Base-by-base conservation (phyloP, 2,888 invertebrate genomes). In the Limenitis camilla region DNA sequence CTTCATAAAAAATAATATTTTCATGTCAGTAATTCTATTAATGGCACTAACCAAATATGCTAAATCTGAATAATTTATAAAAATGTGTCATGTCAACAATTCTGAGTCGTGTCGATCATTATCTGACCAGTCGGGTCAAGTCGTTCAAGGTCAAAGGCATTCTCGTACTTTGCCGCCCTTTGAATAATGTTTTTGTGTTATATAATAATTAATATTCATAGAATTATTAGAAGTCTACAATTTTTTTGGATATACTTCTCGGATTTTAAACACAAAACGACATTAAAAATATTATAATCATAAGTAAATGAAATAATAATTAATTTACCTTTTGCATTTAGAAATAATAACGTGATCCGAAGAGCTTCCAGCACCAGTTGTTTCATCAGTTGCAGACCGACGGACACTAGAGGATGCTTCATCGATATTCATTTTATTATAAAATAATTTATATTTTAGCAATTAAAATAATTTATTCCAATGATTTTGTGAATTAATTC, bases 321-420 rank as follows among this genome's bases (percentile, higher is more conserved):
- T 4, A 11, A 8, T 5, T 27, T 19, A 80, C 80, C 81, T 79
- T 59, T 72, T 67, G 58, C 76, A 78, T 65, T 71, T 73, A 9
- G 78, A 70, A 53, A 82, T 73, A 2, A 82, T 65, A 56, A 79
- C 75, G 39, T 41, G 49, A 10, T 53, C 49, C 32, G 35, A 41
- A 31, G 40, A 19, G 31, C 33, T 33, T 35, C 38, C 41, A 32
- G 32, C 29, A 28, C 30, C 42, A 10, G 52, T 44, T 11, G 41
- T 42, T 31, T 19, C 44, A 7, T 47, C 46, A 19, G 40, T 58
- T 28, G 49, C 52, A 47, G 39, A 11, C 36, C 36, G 38, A 5
- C 11, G 45, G 11, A 29, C 38, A 38, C 30, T 36, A 8, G 8
- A 29, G 8, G 45, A 6, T 30, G 36, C 30, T 38, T 30, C 45